A percentile compares a stretch with the other conserved stretches of the same genome.
Evolutionary conservation across 2,888 invertebrate genomes (phyloP).

Genomic region (Fissipunctia ypsillon): DNA sequence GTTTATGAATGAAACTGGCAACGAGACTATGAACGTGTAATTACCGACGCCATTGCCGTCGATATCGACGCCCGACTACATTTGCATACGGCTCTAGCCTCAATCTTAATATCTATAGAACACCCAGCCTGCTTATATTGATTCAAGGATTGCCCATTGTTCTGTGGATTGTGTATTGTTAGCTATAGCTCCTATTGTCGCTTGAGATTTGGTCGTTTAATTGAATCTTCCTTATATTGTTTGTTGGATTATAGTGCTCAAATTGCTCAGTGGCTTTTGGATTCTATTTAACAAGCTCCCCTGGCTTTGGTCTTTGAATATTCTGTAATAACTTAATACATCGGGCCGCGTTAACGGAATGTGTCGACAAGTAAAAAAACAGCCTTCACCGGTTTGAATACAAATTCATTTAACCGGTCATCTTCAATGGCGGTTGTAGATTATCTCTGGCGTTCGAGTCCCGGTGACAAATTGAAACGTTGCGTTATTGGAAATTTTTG

Average conservation of each 20-base stretch:
- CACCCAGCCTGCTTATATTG: constrained; percentile 75
- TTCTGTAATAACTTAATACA: constrained; percentile 49
- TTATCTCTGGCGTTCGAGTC: constrained; percentile 62
- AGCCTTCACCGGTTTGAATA: constrained; percentile 55
- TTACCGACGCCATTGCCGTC: constrained; percentile 84
- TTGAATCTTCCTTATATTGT: constrained; percentile 80
- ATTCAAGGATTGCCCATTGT: constrained; percentile 84
- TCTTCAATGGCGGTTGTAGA: constrained; percentile 62
- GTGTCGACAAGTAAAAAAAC: constrained; percentile 53
- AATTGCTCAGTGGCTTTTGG: constrained; percentile 67
- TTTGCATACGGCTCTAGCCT: constrained; percentile 81
- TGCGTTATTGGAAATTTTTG: constrained; percentile 68
- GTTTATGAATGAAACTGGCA: constrained; percentile 88
- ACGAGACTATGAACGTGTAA: constrained; percentile 78
- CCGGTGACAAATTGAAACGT: constrained; percentile 68
- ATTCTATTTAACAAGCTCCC: constrained; percentile 54
- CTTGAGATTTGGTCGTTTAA: constrained; percentile 75
- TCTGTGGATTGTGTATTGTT: constrained; percentile 80
- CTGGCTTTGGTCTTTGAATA: constrained; percentile 42
- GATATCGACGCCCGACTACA: constrained; percentile 79
- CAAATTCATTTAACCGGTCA: constrained; percentile 64
- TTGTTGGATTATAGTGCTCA: constrained; percentile 69
- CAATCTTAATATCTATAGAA: constrained; percentile 69
- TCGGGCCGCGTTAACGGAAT: constrained; percentile 42
- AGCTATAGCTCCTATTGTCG: constrained; percentile 78